A percentile compares a stretch with the other conserved stretches of the same genome.
Conservation (phyloP, 2,888 invertebrate species). For the Acanthopleura granulata region DNA sequence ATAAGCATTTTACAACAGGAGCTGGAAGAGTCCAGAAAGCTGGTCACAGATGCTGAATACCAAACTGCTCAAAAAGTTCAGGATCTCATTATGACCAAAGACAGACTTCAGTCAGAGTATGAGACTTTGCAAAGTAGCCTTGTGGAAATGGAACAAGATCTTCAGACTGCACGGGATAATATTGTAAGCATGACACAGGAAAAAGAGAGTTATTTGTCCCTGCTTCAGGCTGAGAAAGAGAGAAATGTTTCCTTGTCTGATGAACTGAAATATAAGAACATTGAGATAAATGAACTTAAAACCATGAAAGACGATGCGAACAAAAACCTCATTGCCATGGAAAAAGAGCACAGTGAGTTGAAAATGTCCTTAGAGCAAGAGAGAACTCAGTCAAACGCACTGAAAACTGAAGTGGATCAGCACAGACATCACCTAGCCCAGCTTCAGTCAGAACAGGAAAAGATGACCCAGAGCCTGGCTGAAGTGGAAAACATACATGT, state of each 20-base stretch:
- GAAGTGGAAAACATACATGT: constrained; percentile 17
- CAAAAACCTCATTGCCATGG: constrained; percentile 22
- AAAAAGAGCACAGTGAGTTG: constrained; percentile 22
- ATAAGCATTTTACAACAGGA: no score
- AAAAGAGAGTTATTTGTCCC: not conserved
- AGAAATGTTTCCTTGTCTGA: no score
- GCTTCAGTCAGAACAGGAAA: constrained; percentile 24
- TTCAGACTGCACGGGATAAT: not conserved
- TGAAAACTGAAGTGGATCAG: constrained; percentile 20
- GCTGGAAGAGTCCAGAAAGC: no score
- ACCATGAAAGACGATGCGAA: constrained; percentile 15
- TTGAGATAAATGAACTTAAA: constrained; percentile 1
- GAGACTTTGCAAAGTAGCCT: not conserved
- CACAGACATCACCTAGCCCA: constrained; percentile 19
- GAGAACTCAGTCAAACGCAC: constrained; percentile 4
- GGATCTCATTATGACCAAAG: no score
- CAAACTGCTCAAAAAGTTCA: no score
- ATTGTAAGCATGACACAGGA: not conserved
- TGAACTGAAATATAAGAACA: not conserved
- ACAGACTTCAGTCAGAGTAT: not conserved
- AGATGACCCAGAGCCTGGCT: constrained; percentile 12
- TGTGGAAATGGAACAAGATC: not conserved
- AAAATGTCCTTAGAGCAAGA: constrained; percentile 3
- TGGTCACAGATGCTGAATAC: no score
- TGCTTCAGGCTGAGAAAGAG: no score